Base-by-base conservation (phyloP, 2,888 invertebrate species). In the Euclidia mi region DNA sequence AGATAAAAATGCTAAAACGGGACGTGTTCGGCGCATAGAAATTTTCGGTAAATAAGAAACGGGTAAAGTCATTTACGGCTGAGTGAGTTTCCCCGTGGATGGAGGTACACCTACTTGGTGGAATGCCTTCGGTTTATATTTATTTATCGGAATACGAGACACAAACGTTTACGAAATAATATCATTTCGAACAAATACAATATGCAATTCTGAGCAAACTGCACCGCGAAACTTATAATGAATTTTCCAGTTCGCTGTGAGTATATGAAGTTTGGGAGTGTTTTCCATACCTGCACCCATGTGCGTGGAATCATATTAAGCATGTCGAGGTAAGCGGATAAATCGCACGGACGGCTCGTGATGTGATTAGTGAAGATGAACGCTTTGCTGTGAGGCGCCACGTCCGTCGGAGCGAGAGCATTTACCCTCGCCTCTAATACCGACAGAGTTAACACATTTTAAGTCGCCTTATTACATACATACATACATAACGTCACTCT, bases 261-360 rank as follows among this genome's bases (percentile, higher is more conserved):
- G 48, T 50, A 56, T 55, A 56, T 55, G 17, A 41, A 65, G 38
- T 58, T 62, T 42, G 45, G 37, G 43, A 40, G 41, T 63, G 57
- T 66, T 64, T 66, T 73, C 56, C 47, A 52, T 64, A 63, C 45
- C 44, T 51, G 49, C 55, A 47, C 29, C 34, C 49, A 53, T 50
- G 59, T 65, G 60, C 37, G 60, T 66, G 71, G 76, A 83, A 89
- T 87, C 80, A 82, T 71, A 86, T 90, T 88, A 86, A 70, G 64
- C 76, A n/a, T n/a, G n/a, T n/a, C n/a, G n/a, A n/a, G 72, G 68
- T 90, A 87, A 89, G 86, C 83, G 87, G 88, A 87, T 88, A 81
- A 85, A 78, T 72, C 32, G 56, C 71, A 52, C 55, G 56, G 55
- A 71, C 56, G 59, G 62, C 67, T 53, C 55, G 47, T 61, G 47